Evolutionary conservation across 2,113 vertebrate species (phyloP).

Genomic region (Circaetus cinerascens): DNA sequence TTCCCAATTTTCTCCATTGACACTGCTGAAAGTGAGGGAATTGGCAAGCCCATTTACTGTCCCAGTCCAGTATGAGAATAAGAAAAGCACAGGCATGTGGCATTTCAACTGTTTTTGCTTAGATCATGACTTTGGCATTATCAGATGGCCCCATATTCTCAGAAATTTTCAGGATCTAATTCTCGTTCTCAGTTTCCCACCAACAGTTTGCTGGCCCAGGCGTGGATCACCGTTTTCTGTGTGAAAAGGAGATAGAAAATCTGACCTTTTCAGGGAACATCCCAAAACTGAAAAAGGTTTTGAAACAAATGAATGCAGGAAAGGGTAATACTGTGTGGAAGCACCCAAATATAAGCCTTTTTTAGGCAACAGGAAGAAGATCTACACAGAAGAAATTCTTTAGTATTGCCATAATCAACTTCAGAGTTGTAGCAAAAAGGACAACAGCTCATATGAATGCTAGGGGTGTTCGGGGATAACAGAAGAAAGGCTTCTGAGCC

Average conservation of each 20-base stretch:
- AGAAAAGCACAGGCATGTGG: neutral
- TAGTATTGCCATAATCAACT: neutral
- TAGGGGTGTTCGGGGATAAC: neutral
- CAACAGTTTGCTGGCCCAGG: neutral
- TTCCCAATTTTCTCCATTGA: neutral
- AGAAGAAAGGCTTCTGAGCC: neutral
- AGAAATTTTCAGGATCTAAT: neutral
- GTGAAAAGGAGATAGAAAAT: neutral
- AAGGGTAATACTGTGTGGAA: neutral
- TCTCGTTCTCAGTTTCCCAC: neutral
- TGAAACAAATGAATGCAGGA: neutral
- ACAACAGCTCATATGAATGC: neutral
- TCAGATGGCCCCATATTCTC: neutral
- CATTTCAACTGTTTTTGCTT: neutral
- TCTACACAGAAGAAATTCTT: neutral
- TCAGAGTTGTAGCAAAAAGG: neutral
- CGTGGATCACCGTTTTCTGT: neutral
- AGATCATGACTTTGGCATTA: neutral
- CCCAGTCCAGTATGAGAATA: neutral
- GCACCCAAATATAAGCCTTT: neutral
- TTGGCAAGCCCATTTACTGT: neutral
- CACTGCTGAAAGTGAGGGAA: neutral
- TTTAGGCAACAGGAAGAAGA: neutral
- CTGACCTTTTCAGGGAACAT: neutral
- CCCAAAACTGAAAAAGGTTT: neutral